A percentile compares a stretch with the other conserved stretches of the same genome.
phyloP scores from a whole-genome alignment of 2,888 invertebrate genomes.

The Watsonalla cultraria region DNA sequence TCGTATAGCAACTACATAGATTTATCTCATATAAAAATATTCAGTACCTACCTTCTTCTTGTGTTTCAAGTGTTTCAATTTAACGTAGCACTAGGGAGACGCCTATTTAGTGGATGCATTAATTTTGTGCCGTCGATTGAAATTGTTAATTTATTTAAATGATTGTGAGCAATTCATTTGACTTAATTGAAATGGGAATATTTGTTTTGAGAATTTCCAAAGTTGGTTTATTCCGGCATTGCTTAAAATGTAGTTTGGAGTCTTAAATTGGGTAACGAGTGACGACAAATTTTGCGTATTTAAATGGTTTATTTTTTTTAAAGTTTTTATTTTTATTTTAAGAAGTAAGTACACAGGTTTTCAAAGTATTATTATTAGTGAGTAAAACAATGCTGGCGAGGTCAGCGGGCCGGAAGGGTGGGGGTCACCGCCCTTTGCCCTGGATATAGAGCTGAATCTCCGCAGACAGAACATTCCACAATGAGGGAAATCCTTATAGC shows the following conservation, averaged over 20 bases:
- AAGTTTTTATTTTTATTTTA: too few relatives aligned
- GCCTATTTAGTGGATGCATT: constrained; percentile 18
- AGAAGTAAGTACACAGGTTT: constrained; percentile 5
- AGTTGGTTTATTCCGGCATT: constrained; percentile 8
- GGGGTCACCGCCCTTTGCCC: constrained; percentile 45
- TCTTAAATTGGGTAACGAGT: too few relatives aligned
- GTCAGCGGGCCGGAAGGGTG: constrained; percentile 59
- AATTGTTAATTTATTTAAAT: constrained; percentile 64
- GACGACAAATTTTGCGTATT: too few relatives aligned
- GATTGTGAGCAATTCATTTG: constrained; percentile 30
- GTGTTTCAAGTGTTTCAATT: too few relatives aligned
- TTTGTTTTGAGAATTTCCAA: constrained; percentile 22
- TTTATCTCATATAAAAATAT: too few relatives aligned
- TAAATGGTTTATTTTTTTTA: too few relatives aligned
- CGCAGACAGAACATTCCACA: constrained; percentile 10
- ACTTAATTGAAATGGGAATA: constrained; percentile 26
- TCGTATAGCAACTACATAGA: too few relatives aligned
- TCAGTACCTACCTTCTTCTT: too few relatives aligned
- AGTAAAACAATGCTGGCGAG: constrained; percentile 23
- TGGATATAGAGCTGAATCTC: constrained; percentile 21
- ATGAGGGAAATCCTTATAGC: background rate
- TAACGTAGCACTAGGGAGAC: background rate
- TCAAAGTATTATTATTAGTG: constrained; percentile 12
- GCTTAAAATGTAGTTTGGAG: background rate
- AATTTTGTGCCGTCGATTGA: constrained; percentile 24